phyloP scores from a whole-genome alignment of 2,888 invertebrate species.

The Hirtodrosophila trivittata region DNA sequence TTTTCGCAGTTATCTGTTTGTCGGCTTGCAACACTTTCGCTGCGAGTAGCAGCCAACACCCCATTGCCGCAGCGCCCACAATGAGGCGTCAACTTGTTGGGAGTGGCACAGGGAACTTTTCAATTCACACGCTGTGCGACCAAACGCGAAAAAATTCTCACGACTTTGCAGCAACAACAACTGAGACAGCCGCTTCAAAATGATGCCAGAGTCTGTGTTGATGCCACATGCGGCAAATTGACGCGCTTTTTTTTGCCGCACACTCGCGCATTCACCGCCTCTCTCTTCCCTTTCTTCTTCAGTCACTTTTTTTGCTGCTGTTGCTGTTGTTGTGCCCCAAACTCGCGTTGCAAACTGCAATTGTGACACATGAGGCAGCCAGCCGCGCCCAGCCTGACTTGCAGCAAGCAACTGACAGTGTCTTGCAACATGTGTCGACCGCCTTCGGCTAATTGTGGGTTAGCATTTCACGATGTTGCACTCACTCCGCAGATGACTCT shows the following conservation, averaged over 20 bases:
- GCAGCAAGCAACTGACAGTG: constrained; percentile 1
- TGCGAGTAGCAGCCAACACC: constrained; percentile 12
- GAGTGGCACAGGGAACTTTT: constrained; percentile 53
- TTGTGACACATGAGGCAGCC: constrained; percentile 55
- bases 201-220: constrained; percentile 47
- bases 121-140: constrained; percentile 81
- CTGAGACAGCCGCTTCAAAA: constrained; percentile 50
- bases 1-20: constrained; percentile 39
- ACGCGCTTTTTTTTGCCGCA: constrained; percentile 18
- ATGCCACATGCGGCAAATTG: constrained; percentile 62
- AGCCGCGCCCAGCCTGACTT: constrained; percentile 3
- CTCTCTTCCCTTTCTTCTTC: constrained; percentile 27
- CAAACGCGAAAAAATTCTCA: constrained; percentile 80
- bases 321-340: constrained; percentile 44
- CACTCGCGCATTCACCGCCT: constrained; percentile 23
- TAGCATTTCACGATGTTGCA: constrained; percentile 48
- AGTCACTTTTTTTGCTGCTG: constrained; percentile 49
- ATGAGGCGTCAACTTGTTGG: constrained; percentile 28
- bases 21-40: constrained; percentile 67
- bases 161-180: constrained; percentile 77
- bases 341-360: constrained; percentile 52
- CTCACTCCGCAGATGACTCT: constrained; percentile 20
- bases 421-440: constrained; percentile 56
- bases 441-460: constrained; percentile 69
- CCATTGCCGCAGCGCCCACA: neutral